Base-by-base conservation (phyloP, 2,888 invertebrate genomes). In the Chrysolina americana region DNA sequence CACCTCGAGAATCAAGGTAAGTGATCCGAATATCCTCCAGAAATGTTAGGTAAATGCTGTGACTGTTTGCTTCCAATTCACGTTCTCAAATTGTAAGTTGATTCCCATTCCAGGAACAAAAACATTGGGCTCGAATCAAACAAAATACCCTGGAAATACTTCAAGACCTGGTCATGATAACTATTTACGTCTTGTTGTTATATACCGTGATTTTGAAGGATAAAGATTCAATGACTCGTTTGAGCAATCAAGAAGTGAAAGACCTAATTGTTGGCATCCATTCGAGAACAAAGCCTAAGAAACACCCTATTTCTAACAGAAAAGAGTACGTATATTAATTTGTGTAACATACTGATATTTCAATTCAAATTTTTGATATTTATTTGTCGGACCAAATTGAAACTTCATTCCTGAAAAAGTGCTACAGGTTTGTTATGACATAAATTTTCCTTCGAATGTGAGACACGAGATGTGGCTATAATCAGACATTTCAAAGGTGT, bases 81-180 rank as follows among this genome's bases (percentile, higher is more conserved):
- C 5, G 28, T 5, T 28, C 28, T n/a, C 28, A 28, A 28, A 28
- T 28, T 28, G 2, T 28, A 28, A 28, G 28, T 28, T 5, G 5
- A 28, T 28, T 28, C 28, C 28, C 28, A 28, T 28, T 53, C 19
- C 47, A 80, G 80, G 78, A 79, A 63, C 62, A 73, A 11, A 75
- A 74, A 44, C 64, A 77, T 65, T 71, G 75, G 75, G 80, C 76
- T 71, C 68, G 66, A 9, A 69, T 75, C 8, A 81, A 77, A 72
- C 41, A 63, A 63, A 71, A 71, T 48, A 59, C 79, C 0, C 21
- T 77, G 28, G 79, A 80, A 50, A 76, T 82, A 19, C 36, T 84
- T 2, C 80, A 82, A 71, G 84, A 84, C 65, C 50, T 85, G 28
- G 23, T 81, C 2, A 83, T 84, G 83, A 82, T 83, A 59, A 69